Conservation (phyloP, 2,113 vertebrate species). For the Elephas maximus region DNA sequence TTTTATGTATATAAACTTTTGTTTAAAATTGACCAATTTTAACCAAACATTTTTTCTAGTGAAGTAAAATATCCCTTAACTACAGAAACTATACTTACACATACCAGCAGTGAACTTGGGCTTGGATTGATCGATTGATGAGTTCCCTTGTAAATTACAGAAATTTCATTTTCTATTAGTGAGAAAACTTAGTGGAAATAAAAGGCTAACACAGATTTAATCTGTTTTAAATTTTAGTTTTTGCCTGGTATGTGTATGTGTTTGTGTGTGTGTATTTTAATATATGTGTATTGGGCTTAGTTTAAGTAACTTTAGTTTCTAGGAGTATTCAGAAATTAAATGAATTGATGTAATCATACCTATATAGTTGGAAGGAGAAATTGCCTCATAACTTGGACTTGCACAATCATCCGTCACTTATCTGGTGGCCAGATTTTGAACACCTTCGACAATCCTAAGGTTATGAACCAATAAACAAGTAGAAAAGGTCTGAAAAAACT, state of each 20-base stretch:
- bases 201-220: neutral
- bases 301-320: neutral
- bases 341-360: neutral
- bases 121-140: neutral
- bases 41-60: neutral
- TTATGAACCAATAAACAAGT: neutral
- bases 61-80: neutral
- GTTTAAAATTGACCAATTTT: constrained; percentile 15
- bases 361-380: neutral
- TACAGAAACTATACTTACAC: neutral
- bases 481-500: neutral
- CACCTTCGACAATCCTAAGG: neutral
- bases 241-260: neutral
- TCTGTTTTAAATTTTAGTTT: neutral
- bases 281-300: neutral
- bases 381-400: neutral
- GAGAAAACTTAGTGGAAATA: neutral
- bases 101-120: neutral
- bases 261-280: neutral
- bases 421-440: neutral
- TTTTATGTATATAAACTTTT: neutral
- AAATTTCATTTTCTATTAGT: constrained; percentile 11
- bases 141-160: neutral
- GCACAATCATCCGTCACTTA: neutral
- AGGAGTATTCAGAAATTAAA: neutral